phyloP scores from a whole-genome alignment of 2,797 vertebrate genomes.

The Myotis vivesi region DNA sequence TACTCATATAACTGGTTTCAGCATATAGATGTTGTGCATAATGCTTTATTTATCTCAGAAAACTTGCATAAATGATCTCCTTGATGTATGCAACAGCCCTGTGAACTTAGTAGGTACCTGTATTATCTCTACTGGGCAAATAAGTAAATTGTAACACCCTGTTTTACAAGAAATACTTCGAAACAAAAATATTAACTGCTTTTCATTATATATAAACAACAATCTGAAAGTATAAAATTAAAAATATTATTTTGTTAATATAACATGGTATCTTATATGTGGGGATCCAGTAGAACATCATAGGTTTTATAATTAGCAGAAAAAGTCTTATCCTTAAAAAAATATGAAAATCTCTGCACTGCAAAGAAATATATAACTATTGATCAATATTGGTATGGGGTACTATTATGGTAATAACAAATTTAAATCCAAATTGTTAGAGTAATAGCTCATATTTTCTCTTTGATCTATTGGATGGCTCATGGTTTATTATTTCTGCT shows the following conservation, averaged over 20 bases:
- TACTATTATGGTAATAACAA: neutral
- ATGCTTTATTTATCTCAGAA: slow-evolving; percentile 34
- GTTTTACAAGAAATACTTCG: slow-evolving; percentile 1
- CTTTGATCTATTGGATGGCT: neutral
- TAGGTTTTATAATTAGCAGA: neutral
- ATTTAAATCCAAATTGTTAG: neutral
- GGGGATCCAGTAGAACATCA: neutral
- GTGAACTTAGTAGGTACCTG: neutral
- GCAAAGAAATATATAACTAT: neutral
- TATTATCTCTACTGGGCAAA: neutral
- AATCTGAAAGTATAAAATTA: neutral
- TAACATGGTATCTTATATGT: neutral
- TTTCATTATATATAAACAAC: neutral
- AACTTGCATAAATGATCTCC: slow-evolving; percentile 1
- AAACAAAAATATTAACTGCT: slow-evolving; percentile 18
- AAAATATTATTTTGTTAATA: neutral
- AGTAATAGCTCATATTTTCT: neutral
- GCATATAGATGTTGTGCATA: slow-evolving; percentile 24
- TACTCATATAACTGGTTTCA: neutral
- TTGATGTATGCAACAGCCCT: slow-evolving; percentile 9
- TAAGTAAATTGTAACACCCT: neutral
- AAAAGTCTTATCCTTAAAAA: neutral
- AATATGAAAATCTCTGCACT: neutral
- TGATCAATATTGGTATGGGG: neutral
- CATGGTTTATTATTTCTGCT: slow-evolving; percentile 35